These are phyloP conservation scores for Loriculus beryllinus DNA, from an alignment of 2,797 vertebrate species.

Conservation along the genomic window DNA sequence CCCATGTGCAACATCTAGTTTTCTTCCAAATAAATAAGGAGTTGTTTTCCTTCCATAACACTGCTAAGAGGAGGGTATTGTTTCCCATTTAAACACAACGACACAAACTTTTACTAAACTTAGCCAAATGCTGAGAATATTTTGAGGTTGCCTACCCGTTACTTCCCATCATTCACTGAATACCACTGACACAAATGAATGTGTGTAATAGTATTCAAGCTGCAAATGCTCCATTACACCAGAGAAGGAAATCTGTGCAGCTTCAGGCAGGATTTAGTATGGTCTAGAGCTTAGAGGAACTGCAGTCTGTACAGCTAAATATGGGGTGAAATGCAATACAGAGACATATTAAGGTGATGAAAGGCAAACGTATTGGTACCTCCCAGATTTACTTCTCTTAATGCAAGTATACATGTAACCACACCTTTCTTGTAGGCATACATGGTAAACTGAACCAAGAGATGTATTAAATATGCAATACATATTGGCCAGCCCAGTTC, in stretches of 20 bases:
- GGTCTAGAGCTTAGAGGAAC: background rate
- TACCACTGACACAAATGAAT: background rate
- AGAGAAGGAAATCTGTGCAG: background rate
- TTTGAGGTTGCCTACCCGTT: background rate
- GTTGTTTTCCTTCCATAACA: background rate
- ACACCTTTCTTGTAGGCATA: background rate
- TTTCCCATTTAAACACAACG: too few species aligned
- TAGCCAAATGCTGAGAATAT: background rate
- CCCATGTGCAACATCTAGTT: background rate
- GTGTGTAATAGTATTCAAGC: fast-evolving
- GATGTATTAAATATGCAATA: background rate
- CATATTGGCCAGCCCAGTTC: background rate
- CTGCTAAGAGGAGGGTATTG: background rate
- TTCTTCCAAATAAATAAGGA: background rate
- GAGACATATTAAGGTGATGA: background rate
- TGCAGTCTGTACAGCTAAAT: background rate
- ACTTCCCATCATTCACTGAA: background rate
- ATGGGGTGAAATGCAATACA: background rate
- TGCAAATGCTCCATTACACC: background rate
- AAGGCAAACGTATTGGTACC: background rate
- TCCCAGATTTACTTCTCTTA: background rate
- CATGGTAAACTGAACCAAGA: background rate
- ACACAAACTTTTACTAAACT: too few species aligned
- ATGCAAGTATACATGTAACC: background rate
- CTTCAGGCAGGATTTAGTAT: background rate